A percentile compares a stretch with the other conserved stretches of the same genome.
These are phyloP conservation scores for Crotalus tigris DNA, from an alignment of 2,113 vertebrate genomes.

Conservation along the genomic window DNA sequence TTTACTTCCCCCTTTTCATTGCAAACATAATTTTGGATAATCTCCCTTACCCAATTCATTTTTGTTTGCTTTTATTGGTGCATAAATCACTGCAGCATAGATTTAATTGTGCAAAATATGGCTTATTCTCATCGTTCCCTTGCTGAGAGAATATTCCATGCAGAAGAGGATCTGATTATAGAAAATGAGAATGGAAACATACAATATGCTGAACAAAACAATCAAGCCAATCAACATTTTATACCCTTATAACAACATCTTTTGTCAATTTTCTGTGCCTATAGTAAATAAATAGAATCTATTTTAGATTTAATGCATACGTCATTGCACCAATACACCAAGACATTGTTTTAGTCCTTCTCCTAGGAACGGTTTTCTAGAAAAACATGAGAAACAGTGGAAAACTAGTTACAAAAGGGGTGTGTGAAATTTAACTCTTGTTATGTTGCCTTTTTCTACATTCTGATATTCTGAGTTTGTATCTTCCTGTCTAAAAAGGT, in stretches of 20 bases:
- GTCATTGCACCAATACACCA: background rate
- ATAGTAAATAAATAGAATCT: background rate
- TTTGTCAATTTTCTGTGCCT: background rate
- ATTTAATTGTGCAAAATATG: conserved; percentile 7
- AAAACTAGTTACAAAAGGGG: background rate
- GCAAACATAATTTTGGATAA: conserved; percentile 46
- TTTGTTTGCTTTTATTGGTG: conserved; percentile 52
- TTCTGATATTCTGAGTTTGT: background rate
- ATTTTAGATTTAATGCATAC: background rate
- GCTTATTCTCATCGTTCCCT: background rate
- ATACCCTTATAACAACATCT: background rate
- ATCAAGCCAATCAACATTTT: background rate
- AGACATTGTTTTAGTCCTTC: background rate
- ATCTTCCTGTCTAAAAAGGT: background rate
- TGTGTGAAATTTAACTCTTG: background rate
- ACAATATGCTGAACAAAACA: background rate
- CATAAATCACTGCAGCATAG: conserved; percentile 34
- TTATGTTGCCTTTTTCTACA: background rate
- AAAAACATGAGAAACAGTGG: background rate
- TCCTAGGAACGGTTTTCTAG: background rate
- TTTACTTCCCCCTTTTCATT: conserved; percentile 35
- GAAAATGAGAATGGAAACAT: background rate
- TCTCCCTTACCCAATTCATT: conserved; percentile 43
- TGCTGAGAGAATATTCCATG: conserved; percentile 2
- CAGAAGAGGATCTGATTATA: background rate